A percentile compares a stretch with the other conserved stretches of the same genome.
Evolutionary conservation across 2,113 vertebrate species (phyloP).

Genomic region (Phoxinus phoxinus): DNA sequence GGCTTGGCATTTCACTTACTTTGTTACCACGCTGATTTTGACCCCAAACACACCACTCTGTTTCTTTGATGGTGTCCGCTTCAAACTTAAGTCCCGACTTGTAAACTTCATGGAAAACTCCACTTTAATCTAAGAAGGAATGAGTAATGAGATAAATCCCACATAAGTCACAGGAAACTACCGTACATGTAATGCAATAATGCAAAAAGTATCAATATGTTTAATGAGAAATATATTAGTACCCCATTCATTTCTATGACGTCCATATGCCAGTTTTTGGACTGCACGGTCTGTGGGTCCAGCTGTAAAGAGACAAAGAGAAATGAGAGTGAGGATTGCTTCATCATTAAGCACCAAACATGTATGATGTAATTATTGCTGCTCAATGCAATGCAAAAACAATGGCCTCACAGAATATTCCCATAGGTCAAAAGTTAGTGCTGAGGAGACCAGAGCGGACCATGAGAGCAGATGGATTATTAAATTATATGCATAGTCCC

Average conservation of each 20-base stretch:
- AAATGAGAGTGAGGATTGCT: not conserved
- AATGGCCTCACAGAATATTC: not conserved
- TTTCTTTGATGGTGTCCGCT: slow-evolving; percentile 97
- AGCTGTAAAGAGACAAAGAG: slow-evolving; percentile 77
- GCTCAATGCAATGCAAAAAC: not conserved
- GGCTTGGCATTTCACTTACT: slow-evolving; percentile 74
- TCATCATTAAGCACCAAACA: not conserved
- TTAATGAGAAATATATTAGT: slow-evolving; percentile 56
- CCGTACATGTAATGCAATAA: not conserved
- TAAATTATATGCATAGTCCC: not conserved
- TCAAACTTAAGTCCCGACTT: slow-evolving; percentile 95
- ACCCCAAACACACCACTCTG: slow-evolving; percentile 98
- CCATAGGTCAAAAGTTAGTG: not conserved
- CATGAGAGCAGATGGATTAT: not conserved
- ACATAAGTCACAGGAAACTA: not conserved
- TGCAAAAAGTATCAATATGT: too few relatives aligned
- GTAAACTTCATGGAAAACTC: slow-evolving; percentile 99
- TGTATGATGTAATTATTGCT: not conserved
- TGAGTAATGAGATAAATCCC: slow-evolving; percentile 27
- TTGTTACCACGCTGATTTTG: slow-evolving; percentile 97
- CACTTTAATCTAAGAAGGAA: slow-evolving; percentile 89
- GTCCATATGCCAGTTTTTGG: slow-evolving; percentile 97
- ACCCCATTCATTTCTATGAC: slow-evolving; percentile 99
- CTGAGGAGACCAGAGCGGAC: not conserved
- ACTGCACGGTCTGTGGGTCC: slow-evolving; percentile 94